These are phyloP conservation scores for Aegotheles bennettii DNA, from an alignment of 2,113 vertebrate species.

Conservation along the genomic window DNA sequence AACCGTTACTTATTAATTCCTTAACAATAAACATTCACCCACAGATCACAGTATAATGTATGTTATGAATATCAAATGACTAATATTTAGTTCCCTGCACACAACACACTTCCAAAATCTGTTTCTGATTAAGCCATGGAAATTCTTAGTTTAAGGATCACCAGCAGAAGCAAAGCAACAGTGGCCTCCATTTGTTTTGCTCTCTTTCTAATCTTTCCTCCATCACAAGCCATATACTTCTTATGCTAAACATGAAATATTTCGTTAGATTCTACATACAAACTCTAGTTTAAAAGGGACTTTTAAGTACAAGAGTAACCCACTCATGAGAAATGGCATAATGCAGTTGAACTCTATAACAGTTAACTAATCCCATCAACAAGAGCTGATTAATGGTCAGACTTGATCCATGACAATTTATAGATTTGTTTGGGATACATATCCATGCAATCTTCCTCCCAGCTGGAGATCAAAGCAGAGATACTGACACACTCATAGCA, in stretches of 20 bases:
- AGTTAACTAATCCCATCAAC: not conserved
- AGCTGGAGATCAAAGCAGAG: not conserved
- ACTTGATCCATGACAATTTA: not conserved
- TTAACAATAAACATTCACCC: not conserved
- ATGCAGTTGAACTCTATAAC: rapidly evolving
- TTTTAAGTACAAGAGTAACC: not conserved
- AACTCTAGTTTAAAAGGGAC: not conserved
- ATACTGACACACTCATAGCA: not conserved
- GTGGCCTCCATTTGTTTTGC: not conserved
- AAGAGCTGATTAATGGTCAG: not conserved
- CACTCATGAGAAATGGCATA: not conserved
- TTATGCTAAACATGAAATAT: not conserved
- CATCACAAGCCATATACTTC: not conserved
- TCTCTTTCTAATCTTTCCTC: not conserved
- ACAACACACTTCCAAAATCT: not conserved
- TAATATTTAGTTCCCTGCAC: not conserved
- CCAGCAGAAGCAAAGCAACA: not conserved
- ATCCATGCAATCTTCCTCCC: not conserved
- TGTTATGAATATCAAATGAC: not conserved
- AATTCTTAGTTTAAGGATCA: not conserved
- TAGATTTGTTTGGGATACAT: not conserved
- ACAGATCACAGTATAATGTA: not conserved
- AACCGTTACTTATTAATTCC: not conserved
- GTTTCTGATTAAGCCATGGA: not conserved
- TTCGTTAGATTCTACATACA: not conserved